Evolutionary conservation across 2,797 vertebrate species (phyloP), one percentile per base, ranked within the genome.

Genomic region (Sciurus vulgaris): DNA sequence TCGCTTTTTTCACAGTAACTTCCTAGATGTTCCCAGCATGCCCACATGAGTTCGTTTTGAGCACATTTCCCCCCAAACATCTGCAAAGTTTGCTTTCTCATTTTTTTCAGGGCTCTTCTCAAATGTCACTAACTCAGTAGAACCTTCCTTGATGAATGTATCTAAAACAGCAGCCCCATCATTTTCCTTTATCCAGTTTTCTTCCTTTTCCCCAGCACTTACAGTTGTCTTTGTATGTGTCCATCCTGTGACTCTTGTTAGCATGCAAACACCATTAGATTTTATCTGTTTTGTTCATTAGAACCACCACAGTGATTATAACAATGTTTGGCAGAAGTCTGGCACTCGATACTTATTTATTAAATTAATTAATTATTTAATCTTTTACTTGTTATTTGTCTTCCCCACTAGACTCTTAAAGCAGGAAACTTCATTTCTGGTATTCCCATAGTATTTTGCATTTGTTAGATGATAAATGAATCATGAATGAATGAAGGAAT

Each of bases 341-440:
- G 74, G 22, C 24, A 63, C 74, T 51, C 56, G 78, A 24, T 72
- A 61, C 7, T 72, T 72, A 93, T 4, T 87, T 63, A 72, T 77
- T 79, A 59, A 92, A 76, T 65, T 70, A 54, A 63, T 65, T 72
- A 89, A 69, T 76, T 72, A 89, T 88, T 70, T 59, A 81, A 81
- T 69, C 5, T 2, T 11, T 95, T 76, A 56, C 14, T 89, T 54
- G 65, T 30, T 49, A 77, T 41, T 30, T 86, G 7, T 82, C 51
- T 74, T 65, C 7, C 0, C n/a, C 33, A 87, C 17, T 85, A 47
- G 41, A 51, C 12, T 74, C 17, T 83, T 69, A 87, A 28, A 12
- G 33, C 15, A 89, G 30, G 54, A 56, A 92, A 49, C 24, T 82
- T 82, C 61, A 26, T 76, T 90, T 86, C 54, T 78, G 35, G n/a